Base-by-base conservation (phyloP, 2,888 invertebrate species). In the Luperina testacea region DNA sequence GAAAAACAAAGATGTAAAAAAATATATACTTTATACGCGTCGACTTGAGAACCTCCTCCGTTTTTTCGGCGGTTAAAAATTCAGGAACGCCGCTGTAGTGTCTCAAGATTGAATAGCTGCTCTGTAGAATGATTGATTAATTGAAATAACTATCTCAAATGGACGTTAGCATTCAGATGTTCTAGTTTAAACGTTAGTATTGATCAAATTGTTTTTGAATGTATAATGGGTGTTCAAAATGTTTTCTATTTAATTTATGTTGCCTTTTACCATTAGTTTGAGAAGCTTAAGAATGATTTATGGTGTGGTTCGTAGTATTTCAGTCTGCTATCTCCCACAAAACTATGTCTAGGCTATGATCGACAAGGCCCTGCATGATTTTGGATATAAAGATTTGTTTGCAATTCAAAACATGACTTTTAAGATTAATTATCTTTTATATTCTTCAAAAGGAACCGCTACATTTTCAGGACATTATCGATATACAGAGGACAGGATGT, bases 221-320 rank as follows among this genome's bases (percentile, higher is more conserved):
- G 24, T 51, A 38, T 81, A 78, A 64, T 83, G 78, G 61, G n/a
- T 57, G 57, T 67, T 80, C 61, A 27, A 80, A 81, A 81, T 61
- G 80, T 67, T 67, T 84, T 61, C 53, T 71, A 75, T 83, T 72
- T 85, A 81, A 81, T 81, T 84, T 81, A 81, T 81, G 61, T 24
- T 53, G 65, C 80, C 61, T 80, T 81, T 80, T 67, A 68, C 8
- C 70, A 80, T 80, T 80, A 45, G 59, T 67, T 78, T 48, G 38
- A 53, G 65, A 67, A 45, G 51, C 15, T 45, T 45, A 45, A 48
- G 17, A 80, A 67, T 82, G 53, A 71, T 84, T 61, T 67, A 67
- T 67, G 64, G 24, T 8, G 53, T 63, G 45, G 0, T 83, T 80
- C 27, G 45, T 68, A 32, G 65, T 67, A 67, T 71, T 61, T 15